Evolutionary conservation across 2,797 vertebrate genomes (phyloP), one percentile per base, ranked within the genome.

Genomic region (Catamblyrhynchus diadema): DNA sequence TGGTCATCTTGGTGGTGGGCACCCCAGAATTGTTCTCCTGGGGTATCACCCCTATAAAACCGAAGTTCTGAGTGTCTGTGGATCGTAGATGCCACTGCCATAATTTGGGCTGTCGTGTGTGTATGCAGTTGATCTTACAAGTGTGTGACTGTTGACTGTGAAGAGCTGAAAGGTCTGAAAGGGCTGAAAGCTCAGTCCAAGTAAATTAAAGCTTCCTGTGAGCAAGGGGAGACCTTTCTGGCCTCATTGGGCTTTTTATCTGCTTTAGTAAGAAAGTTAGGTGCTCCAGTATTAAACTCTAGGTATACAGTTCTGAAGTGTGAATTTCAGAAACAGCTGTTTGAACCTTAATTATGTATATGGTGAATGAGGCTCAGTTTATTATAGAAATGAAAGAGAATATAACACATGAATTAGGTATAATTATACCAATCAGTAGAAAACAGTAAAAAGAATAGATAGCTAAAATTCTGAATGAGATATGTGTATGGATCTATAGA

Each of bases 71-170:
- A 6, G 24, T 45, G 39, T n/a, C 39, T 0, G 1, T 45, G 30
- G 56, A 14, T 33, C 0, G 0, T 10, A 32, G 37, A 50, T 37
- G 44, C 19, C 5, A 1, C 24, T 45, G 13, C 45, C 20, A 10
- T 53, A 24, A 24, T 9, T 23, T 33, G 13, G n/a, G 17, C 24
- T 60, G 13, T 27, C 16, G 5, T 10, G 15, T 75, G 28, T 37
- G 11, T 11, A 4, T 37, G 45, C 45, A 44, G 27, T 16, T 60
- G n/a, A n/a, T 33, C 28, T 67, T 30, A 18, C 7, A 53, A 28
- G n/a, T 2, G 0, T 30, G 13, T 56, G 41, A 42, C 13, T 67
- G 8, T 48, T 50, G n/a, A 57, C 37, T 45, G 12, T 30, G 37
- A 77, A 48, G 21, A 20, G 24, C 28, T 33, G n/a, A 50, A 77